Evolutionary conservation across 2,797 vertebrate genomes (phyloP).

Genomic region (Tympanoctomys barrerae): DNA sequence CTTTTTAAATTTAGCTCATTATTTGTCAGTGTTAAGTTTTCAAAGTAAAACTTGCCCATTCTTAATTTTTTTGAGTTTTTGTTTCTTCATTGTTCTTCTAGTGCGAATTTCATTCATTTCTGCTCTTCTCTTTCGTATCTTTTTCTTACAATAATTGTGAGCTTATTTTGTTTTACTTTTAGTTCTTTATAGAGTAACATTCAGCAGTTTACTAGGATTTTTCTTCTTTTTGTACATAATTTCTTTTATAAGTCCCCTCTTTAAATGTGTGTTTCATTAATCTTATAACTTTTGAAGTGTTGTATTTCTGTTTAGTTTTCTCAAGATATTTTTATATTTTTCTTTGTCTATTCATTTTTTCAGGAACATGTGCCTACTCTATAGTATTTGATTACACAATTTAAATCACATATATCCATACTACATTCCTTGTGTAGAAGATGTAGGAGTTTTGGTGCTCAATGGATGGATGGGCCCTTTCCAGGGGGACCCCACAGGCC

Average conservation of each 20-base stretch:
- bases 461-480: background rate
- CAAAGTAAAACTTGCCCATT: background rate
- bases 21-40: background rate
- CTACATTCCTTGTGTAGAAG: background rate
- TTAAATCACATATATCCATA: background rate
- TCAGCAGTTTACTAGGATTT: background rate
- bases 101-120: too few species aligned
- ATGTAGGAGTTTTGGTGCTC: background rate
- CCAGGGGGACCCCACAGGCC: background rate
- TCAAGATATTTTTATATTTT: background rate
- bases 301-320: background rate
- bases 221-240: background rate
- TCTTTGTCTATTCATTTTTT: background rate
- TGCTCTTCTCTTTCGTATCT: background rate
- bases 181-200: background rate
- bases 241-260: background rate
- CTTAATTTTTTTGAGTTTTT: background rate
- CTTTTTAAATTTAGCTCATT: background rate
- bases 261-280: background rate
- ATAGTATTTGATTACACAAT: background rate
- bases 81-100: background rate
- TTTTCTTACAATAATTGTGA: background rate
- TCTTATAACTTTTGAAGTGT: background rate
- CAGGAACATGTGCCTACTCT: background rate
- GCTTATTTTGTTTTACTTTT: background rate